Base-by-base conservation (phyloP, 2,888 invertebrate genomes). In the Epicampocera succincta region DNA sequence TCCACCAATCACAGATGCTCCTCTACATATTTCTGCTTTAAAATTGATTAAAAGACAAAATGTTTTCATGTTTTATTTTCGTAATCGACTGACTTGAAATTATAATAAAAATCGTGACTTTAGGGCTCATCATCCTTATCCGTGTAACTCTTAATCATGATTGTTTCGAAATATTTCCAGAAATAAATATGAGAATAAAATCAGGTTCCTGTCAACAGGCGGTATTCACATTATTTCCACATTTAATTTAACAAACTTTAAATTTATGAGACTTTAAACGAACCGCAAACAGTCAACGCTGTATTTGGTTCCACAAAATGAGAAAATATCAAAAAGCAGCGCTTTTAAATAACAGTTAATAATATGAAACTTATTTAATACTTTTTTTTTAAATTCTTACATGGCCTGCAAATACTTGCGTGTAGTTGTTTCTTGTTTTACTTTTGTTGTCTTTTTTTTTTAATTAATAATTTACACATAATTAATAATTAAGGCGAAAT, bases 161-260 rank as follows among this genome's bases (percentile, higher is more conserved):
- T 54, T 12, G 29, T 21, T 25, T 25, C 19, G 40, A 52, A 52
- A 17, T 25, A 38, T 21, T n/a, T 12, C 21, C 33, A 33, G 9
- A 33, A 33, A 33, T 19, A 19, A 17, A 15, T 29, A 46, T 17
- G 11, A 21, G 15, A 8, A 5, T 38, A 12, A 46, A 61, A 6
- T 44, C 65, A 40, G 25, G 46, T 78, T 78, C 61, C 56, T 33
- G 71, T 61, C 78, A 74, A 48, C 78, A 66, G 75, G 85, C 85
- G 85, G 87, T 87, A 87, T 88, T 89, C 86, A 87, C 86, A 87
- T 88, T 87, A 86, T 87, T 88, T 88, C 88, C 87, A 87, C 88
- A 88, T 87, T 88, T 78, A 44, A 44, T 66, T 88, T 86, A 88
- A 89, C 86, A 87, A 86, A 87, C 85, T 83, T 85, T 60, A 86